These are phyloP conservation scores for Nyctereutes procyonoides DNA, from an alignment of 2,113 vertebrate species.

Conservation along the genomic window DNA sequence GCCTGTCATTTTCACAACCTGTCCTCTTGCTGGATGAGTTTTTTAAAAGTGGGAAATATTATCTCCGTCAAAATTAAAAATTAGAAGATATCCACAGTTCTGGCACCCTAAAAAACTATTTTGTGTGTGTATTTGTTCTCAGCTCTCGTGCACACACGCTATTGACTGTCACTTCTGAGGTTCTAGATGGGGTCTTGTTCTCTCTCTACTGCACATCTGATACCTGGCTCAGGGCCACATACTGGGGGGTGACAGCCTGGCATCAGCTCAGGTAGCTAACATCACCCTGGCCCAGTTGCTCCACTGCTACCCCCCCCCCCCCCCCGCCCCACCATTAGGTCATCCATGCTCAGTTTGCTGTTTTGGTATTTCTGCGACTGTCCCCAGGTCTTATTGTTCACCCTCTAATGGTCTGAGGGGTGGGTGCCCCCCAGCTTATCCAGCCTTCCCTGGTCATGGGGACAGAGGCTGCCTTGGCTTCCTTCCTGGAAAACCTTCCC, in stretches of 20 bases:
- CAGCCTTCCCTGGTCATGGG: background rate
- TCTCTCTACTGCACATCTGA: no score
- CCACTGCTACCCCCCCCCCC: fast-evolving
- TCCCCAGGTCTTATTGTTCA: background rate
- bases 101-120: background rate
- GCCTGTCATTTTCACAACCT: background rate
- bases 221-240: background rate
- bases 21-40: background rate
- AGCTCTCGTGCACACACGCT: background rate
- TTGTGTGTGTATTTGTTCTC: background rate
- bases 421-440: background rate
- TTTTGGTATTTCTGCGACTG: background rate
- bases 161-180: background rate
- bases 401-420: background rate
- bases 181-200: background rate
- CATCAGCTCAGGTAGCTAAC: background rate
- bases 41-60: background rate
- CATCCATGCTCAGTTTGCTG: background rate
- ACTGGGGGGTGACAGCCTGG: background rate
- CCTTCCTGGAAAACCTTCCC: background rate
- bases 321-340: fast-evolving
- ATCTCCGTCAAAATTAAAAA: background rate
- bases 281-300: background rate
- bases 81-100: background rate
- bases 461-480: background rate